These are phyloP conservation scores for Zygaena filipendulae DNA, from an alignment of 2,888 invertebrate species.

Conservation along the genomic window DNA sequence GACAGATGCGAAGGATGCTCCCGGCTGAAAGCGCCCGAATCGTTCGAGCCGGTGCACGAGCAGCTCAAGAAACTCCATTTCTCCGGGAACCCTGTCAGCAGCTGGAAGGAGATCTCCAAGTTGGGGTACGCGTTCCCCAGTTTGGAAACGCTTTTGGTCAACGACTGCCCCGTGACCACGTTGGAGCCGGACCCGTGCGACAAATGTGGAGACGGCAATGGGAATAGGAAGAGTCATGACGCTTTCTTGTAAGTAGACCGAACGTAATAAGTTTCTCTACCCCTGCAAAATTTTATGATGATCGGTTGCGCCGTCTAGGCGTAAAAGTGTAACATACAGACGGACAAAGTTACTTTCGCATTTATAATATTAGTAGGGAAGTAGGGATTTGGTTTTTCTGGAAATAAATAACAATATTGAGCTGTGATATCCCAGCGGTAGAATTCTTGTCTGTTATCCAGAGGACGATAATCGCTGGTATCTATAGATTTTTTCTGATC, in stretches of 20 bases:
- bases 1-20: slow-evolving; percentile 51
- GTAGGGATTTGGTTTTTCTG: too few species aligned
- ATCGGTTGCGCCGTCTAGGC: too few species aligned
- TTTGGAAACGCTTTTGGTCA: slow-evolving; percentile 85
- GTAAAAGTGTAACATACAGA: too few species aligned
- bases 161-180: slow-evolving; percentile 83
- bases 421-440: too few species aligned
- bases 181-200: slow-evolving; percentile 72
- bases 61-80: slow-evolving; percentile 85
- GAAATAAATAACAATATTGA: too few species aligned
- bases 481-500: too few species aligned
- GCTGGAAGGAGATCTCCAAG: slow-evolving; percentile 86
- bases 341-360: too few species aligned
- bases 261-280: too few species aligned
- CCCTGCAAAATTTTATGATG: too few species aligned
- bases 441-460: too few species aligned
- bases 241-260: slow-evolving; percentile 64
- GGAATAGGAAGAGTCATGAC: slow-evolving; percentile 69
- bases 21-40: slow-evolving; percentile 37
- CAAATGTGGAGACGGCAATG: slow-evolving; percentile 52
- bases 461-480: too few species aligned
- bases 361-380: too few species aligned
- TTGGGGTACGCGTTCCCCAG: slow-evolving; percentile 88
- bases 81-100: slow-evolving; percentile 86
- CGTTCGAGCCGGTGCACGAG: slow-evolving; percentile 65